Conservation (phyloP, 2,888 invertebrate genomes). For the Physocephala rufipes region DNA sequence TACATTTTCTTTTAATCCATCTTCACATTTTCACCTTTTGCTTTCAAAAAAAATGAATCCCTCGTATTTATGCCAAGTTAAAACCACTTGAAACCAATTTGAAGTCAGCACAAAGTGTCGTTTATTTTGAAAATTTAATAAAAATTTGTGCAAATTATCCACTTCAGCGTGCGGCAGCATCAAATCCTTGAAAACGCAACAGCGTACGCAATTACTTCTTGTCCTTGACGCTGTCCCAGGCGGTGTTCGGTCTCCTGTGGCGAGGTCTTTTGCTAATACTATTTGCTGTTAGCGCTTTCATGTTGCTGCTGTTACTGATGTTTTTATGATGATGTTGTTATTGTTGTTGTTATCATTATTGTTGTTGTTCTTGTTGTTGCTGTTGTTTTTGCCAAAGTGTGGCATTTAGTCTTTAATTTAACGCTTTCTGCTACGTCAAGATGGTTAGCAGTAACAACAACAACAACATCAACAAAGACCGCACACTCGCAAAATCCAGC, state of each 20-base stretch:
- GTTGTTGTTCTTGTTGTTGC: neutral
- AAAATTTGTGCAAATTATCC: conserved; percentile 32
- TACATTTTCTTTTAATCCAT: neutral
- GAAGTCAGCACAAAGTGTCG: neutral
- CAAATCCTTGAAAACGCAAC: conserved; percentile 26
- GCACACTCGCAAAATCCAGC: neutral
- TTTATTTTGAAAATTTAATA: conserved; percentile 27
- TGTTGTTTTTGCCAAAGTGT: conserved; percentile 39
- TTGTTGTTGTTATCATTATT: conserved; percentile 6
- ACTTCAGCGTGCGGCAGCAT: conserved; percentile 22
- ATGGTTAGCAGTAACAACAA: conserved; percentile 7
- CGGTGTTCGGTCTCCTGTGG: neutral
- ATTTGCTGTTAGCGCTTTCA: neutral
- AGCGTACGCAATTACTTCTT: conserved; percentile 29
- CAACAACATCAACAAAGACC: neutral
- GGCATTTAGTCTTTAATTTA: conserved; percentile 63
- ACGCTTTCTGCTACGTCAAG: conserved; percentile 53
- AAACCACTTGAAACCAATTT: neutral
- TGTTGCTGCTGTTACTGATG: neutral
- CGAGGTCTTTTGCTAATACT: neutral
- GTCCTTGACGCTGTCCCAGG: conserved; percentile 24
- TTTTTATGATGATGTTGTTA: neutral
- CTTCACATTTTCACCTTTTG: neutral
- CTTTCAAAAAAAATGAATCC: too few species aligned
- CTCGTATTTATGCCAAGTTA: too few species aligned